phyloP scores from a whole-genome alignment of 2,113 vertebrate species.

The Tautogolabrus adspersus region DNA sequence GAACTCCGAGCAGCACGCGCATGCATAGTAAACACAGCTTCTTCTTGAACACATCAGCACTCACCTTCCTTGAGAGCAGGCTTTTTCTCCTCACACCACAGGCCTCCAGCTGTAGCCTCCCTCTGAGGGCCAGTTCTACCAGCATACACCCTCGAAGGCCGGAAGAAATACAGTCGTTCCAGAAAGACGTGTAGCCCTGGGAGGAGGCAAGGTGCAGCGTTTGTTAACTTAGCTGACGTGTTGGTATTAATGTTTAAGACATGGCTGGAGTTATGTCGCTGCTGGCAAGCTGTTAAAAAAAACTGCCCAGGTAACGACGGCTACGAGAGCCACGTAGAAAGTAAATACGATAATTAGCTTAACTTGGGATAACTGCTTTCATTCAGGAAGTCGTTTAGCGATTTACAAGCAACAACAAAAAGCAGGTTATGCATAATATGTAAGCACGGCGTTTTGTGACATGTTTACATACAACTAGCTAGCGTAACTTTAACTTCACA shows the following conservation, averaged over 20 bases:
- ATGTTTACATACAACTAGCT: background rate
- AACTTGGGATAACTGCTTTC: background rate
- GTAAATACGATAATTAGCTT: background rate
- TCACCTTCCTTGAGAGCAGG: conserved; percentile 94
- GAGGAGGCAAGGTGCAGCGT: conserved; percentile 9
- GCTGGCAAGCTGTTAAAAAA: conserved; percentile 1
- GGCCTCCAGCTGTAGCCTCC: conserved; percentile 92
- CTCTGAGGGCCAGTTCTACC: conserved; percentile 94
- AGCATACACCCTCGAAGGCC: conserved; percentile 98
- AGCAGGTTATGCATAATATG: background rate
- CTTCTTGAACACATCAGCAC: background rate
- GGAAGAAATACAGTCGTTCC: conserved; percentile 99
- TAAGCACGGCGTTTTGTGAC: background rate
- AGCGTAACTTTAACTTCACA: background rate
- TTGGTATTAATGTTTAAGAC: background rate
- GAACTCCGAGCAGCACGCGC: background rate
- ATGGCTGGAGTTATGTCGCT: background rate
- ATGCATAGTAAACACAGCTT: background rate
- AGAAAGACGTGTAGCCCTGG: conserved; percentile 98
- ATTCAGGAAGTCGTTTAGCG: background rate
- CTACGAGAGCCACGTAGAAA: background rate
- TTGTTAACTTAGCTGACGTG: conserved; percentile 70
- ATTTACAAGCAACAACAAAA: background rate
- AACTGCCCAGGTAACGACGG: background rate
- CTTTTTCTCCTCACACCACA: conserved; percentile 98